Percentiles rank a stretch among this genome's conserved stretches.
Evolutionary conservation across 2,888 invertebrate species (phyloP).

Genomic region (Eueremaeus valkanovi): DNA sequence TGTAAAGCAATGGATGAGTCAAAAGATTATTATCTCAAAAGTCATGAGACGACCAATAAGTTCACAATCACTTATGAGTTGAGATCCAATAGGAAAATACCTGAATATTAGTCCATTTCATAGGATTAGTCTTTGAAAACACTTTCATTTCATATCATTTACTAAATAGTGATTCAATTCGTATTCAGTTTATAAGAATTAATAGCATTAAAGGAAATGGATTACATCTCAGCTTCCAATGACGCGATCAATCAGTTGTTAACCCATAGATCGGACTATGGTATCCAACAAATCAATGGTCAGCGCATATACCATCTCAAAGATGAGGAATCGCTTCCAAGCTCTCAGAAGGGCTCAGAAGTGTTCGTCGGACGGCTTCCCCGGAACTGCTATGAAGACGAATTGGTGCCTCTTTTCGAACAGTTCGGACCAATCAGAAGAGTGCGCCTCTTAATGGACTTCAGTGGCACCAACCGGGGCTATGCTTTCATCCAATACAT

Average conservation of each 20-base stretch:
- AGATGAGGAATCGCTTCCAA: slow-evolving; percentile 54
- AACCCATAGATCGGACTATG: slow-evolving; percentile 55
- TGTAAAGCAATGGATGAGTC: too few relatives aligned
- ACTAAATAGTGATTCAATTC: too few relatives aligned
- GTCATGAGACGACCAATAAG: too few relatives aligned
- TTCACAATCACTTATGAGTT: too few relatives aligned
- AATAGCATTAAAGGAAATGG: too few relatives aligned
- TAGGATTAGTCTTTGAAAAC: too few relatives aligned
- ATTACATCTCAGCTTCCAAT: background rate
- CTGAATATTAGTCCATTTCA: too few relatives aligned
- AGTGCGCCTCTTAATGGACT: slow-evolving; percentile 68
- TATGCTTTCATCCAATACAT: slow-evolving; percentile 70
- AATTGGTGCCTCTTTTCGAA: slow-evolving; percentile 66
- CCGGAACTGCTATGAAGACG: slow-evolving; percentile 70
- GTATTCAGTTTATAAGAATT: too few relatives aligned
- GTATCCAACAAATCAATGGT: slow-evolving; percentile 70
- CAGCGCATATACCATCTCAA: slow-evolving; percentile 66
- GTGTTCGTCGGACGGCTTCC: slow-evolving; percentile 75
- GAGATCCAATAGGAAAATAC: too few relatives aligned
- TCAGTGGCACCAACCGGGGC: slow-evolving; percentile 70
- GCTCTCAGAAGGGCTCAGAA: slow-evolving; percentile 68
- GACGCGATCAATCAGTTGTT: slow-evolving; percentile 44
- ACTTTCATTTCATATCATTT: too few relatives aligned
- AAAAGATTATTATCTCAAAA: too few relatives aligned
- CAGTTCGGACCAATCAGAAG: slow-evolving; percentile 66